Base-by-base conservation (phyloP, 1,140 invertebrate genomes). In the Bombus polaris region DNA sequence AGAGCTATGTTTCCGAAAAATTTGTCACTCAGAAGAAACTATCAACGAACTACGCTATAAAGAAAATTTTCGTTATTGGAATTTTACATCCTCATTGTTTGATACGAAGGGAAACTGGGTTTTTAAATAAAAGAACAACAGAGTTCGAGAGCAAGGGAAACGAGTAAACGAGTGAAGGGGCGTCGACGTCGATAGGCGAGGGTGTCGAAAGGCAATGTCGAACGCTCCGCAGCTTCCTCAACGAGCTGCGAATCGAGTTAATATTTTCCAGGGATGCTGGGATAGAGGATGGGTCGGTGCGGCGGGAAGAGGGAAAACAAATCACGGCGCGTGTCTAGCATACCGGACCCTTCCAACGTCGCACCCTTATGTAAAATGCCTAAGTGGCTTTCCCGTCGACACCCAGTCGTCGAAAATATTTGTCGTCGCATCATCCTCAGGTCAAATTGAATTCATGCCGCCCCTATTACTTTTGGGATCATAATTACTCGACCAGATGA, bases 291-390 rank as follows among this genome's bases (percentile, higher is more conserved):
- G 87, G 84, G 70, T 53, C 37, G 78, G 47, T 81, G 39, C 22
- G 74, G 57, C 81, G 39, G 73, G 75, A 91, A 88, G 87, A 90
- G 92, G 89, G 91, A 91, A 93, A 94, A 94, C 93, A 94, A 95
- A 95, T 95, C 94, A 94, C 93, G 83, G 87, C 92, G 93, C 94
- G 92, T 94, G 94, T 93, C 92, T 94, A 88, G 91, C 93, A 95
- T 95, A 94, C 94, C 94, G 92, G 93, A 94, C 92, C 92, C 92
- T 94, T 93, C 83, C 90, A 90, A 81, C 90, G 90, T 93, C 90
- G 90, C 92, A 94, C 94, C 94, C 94, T 94, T 93, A 93, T 94
- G 93, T 94, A 94, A 94, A 94, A 93, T 88, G 90, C 87, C 91
- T 85, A 91, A 93, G 91, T 92, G 87, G 91, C 89, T 94, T 86